Base-by-base conservation (phyloP, 1,140 invertebrate species). In the Spodoptera litura region DNA sequence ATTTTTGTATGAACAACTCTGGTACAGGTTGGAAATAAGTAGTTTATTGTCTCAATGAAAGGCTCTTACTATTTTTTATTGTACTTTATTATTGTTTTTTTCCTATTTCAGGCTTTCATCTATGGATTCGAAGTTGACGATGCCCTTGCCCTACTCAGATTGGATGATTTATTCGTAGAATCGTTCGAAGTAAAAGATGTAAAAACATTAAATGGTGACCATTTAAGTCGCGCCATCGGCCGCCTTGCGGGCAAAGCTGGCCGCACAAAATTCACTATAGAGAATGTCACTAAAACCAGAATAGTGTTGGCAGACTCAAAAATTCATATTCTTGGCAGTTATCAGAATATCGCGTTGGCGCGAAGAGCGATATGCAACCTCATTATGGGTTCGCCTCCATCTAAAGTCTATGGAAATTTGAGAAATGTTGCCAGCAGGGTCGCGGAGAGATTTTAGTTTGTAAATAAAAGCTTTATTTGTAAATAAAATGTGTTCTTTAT, bases 121-220 rank as follows among this genome's bases (percentile, higher is more conserved):
- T 97, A 97, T 86, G 99, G 99, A 9, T 99, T 99, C 95, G 99
- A 99, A 86, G 97, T 99, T 3, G 98, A 99, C 94, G 99, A 99
- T 95, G 98, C 99, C 0, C 91, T 99, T 56, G 99, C 99, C 0
- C 92, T 99, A 10, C 95, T 99, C 6, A 96, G 99, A 84, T 95
- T 99, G 58, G 99, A 99, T 94, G 99, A 99, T 95, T 95, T 99
- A 2, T 99, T 99, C 94, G 95, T 99, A 0, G 99, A 99, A 95
- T 97, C 98, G 0, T 99, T 99, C 95, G 98, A 99, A 96, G 96
- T 99, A 38, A 98, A 98, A 94, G 99, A 99, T 95, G 99, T 99
- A 0, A 99, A 99, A 95, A 98, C 97, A 27, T 91, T 99, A 51
- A 98, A 98, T 94, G 99, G 99, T 11, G 99, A 99, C 93, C 99